These are phyloP conservation scores for Melanogrammus aeglefinus DNA, from an alignment of 2,797 vertebrate species.

Conservation along the genomic window DNA sequence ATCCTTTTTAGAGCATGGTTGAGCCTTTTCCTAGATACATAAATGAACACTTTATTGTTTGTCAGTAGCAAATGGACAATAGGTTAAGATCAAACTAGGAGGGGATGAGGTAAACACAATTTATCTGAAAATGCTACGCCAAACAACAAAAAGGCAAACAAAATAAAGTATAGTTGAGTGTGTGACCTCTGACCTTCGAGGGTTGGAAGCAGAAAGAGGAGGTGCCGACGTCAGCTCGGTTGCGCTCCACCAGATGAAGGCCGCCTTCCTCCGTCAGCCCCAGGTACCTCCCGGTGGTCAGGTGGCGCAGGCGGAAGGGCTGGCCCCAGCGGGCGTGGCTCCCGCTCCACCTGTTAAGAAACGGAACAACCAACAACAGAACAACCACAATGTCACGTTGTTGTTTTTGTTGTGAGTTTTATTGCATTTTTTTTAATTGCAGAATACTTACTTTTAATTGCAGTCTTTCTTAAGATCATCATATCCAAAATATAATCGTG, in stretches of 20 bases:
- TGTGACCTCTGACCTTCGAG: slow-evolving; percentile 79
- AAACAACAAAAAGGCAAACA: not conserved
- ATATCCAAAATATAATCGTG: not conserved
- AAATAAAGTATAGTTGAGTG: not conserved
- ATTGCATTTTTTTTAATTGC: not conserved
- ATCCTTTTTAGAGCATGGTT: slow-evolving; percentile 74
- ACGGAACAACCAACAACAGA: not conserved
- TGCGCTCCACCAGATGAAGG: slow-evolving; percentile 84
- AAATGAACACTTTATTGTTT: no score
- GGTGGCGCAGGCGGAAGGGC: slow-evolving; percentile 85
- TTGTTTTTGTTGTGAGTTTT: not conserved
- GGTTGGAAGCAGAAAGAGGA: slow-evolving; percentile 89
- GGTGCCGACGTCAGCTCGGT: slow-evolving; percentile 84
- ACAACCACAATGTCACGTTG: not conserved
- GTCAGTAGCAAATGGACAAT: not conserved
- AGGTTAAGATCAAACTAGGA: not conserved
- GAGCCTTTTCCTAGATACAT: slow-evolving; percentile 78
- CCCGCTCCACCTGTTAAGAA: slow-evolving; percentile 84
- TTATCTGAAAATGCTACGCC: not conserved
- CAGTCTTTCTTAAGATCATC: no score
- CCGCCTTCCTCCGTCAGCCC: slow-evolving; percentile 84
- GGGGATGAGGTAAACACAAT: not conserved
- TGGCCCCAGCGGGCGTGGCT: slow-evolving; percentile 90
- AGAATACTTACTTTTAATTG: no score
- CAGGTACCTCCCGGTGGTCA: slow-evolving; percentile 90